Conservation (phyloP, 2,888 invertebrate species). For the Caenorhabditis sp. region DNA sequence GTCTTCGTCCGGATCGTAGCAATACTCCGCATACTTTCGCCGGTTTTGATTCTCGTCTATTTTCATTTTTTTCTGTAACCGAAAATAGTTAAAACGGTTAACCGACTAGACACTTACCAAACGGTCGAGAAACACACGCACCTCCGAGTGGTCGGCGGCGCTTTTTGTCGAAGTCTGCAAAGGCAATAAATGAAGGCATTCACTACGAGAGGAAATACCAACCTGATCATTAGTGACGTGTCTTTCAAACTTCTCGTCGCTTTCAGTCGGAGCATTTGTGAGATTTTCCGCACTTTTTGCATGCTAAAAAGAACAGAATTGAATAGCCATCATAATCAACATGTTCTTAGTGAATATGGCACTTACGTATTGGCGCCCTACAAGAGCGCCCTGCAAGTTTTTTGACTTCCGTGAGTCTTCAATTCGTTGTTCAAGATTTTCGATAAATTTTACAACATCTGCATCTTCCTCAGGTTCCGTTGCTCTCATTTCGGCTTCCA, state of each 20-base stretch:
- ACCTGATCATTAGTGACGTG: conserved; percentile 38
- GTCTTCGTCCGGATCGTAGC: conserved; percentile 44
- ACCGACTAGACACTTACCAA: conserved; percentile 32
- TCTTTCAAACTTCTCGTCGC: conserved; percentile 37
- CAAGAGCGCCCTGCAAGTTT: conserved; percentile 65
- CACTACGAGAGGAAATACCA: conserved; percentile 37
- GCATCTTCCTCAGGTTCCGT: conserved; percentile 44
- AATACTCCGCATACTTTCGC: conserved; percentile 44
- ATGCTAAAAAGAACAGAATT: conserved; percentile 36
- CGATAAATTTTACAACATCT: conserved; percentile 36
- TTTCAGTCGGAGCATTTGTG: conserved; percentile 56
- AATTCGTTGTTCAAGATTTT: conserved; percentile 31
- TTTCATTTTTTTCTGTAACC: conserved; percentile 42
- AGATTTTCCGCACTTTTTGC: conserved; percentile 55
- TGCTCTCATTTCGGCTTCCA: conserved; percentile 23
- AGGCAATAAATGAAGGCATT: conserved; percentile 49
- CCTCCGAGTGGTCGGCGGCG: conserved; percentile 56
- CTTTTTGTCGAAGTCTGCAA: conserved; percentile 47
- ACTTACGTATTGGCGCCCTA: conserved; percentile 62
- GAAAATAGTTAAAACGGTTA: background rate
- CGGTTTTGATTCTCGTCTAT: conserved; percentile 47
- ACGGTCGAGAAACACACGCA: conserved; percentile 34
- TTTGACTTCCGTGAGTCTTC: conserved; percentile 52
- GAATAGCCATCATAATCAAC: too few species aligned
- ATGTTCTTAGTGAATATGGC: background rate